Conservation (phyloP, 1,140 invertebrate species). For the Maniola jurtina region DNA sequence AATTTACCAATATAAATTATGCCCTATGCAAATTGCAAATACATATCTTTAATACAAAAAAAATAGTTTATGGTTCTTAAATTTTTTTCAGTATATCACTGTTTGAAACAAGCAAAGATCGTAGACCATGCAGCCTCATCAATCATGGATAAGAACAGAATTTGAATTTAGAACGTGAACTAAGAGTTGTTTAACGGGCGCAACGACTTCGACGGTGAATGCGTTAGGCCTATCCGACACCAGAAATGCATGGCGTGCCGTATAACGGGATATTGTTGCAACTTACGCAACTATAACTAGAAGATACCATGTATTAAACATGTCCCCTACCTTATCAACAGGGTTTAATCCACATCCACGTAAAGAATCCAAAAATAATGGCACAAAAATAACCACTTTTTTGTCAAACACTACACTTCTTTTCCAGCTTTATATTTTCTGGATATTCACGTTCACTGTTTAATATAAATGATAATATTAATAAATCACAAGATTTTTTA, state of each 20-base stretch:
- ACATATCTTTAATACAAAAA: not conserved
- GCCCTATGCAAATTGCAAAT: not conserved
- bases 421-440: constrained; percentile 13
- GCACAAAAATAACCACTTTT: constrained; percentile 14
- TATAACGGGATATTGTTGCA: constrained; percentile 1
- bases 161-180: not conserved
- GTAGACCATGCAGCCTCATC: not conserved
- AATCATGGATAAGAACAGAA: not conserved
- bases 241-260: constrained; percentile 26
- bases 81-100: too few species aligned
- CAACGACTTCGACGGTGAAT: constrained; percentile 31
- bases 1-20: not conserved
- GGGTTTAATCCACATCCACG: constrained; percentile 49
- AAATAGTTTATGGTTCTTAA: too few species aligned
- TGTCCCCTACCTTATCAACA: constrained; percentile 52
- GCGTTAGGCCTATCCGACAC: constrained; percentile 50
- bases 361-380: constrained; percentile 55
- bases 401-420: constrained; percentile 36
- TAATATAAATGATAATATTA: not conserved
- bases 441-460: constrained; percentile 4
- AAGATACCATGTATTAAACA: constrained; percentile 24
- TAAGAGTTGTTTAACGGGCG: constrained; percentile 4
- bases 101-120: not conserved
- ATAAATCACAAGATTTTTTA: not conserved
- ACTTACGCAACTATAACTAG: not conserved